Evolutionary conservation across 2,888 invertebrate genomes (phyloP).

Genomic region (Proisotoma minuta): DNA sequence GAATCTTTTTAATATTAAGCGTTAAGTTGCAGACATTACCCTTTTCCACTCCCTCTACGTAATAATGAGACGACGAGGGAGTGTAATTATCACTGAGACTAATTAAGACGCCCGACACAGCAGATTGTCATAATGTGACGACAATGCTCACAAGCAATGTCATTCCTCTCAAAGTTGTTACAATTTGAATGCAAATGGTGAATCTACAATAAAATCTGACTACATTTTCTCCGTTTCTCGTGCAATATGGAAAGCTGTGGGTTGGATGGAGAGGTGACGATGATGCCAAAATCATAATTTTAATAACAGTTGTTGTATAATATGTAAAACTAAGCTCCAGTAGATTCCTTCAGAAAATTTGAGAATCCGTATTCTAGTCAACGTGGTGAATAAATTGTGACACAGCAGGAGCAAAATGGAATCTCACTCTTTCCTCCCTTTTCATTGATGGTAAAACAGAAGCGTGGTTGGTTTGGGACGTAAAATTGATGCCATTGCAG

Average conservation of each 20-base stretch:
- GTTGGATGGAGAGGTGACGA: neutral
- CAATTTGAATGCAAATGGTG: neutral
- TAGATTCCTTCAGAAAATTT: conserved; percentile 6
- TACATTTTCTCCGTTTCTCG: too few species aligned
- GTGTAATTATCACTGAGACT: conserved; percentile 46
- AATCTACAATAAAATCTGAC: conserved; percentile 13
- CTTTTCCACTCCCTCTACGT: neutral
- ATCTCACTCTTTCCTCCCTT: conserved; percentile 16
- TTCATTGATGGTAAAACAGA: neutral
- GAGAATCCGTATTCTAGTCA: conserved; percentile 13
- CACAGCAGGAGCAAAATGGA: conserved; percentile 37
- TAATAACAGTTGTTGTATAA: too few species aligned
- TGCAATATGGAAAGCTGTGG: conserved; percentile 3
- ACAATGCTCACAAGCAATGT: conserved; percentile 27
- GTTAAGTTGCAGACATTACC: neutral
- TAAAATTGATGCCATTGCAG: too few species aligned
- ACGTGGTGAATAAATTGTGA: conserved; percentile 24
- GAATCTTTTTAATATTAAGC: conserved; percentile 3
- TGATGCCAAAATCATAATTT: conserved; percentile 15
- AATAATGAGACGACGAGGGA: neutral
- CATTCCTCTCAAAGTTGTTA: neutral
- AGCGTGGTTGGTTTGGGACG: too few species aligned
- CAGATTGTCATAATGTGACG: conserved; percentile 48
- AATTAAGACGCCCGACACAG: conserved; percentile 47
- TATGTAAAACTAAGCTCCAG: conserved; percentile 8